phyloP scores from a whole-genome alignment of 2,888 invertebrate genomes.

The Andrena haemorrhoa region DNA sequence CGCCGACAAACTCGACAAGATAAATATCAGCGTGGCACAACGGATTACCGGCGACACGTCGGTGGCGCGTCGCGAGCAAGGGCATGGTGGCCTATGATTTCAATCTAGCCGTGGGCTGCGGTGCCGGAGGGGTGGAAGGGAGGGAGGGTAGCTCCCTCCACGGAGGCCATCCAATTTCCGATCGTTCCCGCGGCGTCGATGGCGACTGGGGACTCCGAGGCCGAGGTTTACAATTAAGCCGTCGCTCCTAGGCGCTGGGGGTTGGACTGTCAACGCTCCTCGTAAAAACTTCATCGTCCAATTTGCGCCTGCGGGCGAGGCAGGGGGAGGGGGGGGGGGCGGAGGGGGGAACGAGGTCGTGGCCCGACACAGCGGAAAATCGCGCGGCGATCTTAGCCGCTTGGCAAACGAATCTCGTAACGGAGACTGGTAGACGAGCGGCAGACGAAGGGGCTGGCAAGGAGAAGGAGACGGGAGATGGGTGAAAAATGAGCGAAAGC shows the following conservation, averaged over 20 bases:
- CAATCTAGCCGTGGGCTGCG: slow-evolving; percentile 66
- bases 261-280: slow-evolving; percentile 66
- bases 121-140: slow-evolving; percentile 4
- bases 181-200: slow-evolving; percentile 67
- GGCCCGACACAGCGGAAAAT: slow-evolving; percentile 57
- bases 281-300: slow-evolving; percentile 74
- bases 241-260: slow-evolving; percentile 40
- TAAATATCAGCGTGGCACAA: slow-evolving; percentile 68
- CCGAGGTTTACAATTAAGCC: slow-evolving; percentile 71
- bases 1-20: slow-evolving; percentile 62
- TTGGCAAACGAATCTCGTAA: slow-evolving; percentile 69
- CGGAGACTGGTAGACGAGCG: slow-evolving; percentile 49
- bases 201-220: slow-evolving; percentile 54
- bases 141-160: slow-evolving; percentile 33
- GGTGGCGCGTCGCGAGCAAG: slow-evolving; percentile 53
- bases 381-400: slow-evolving; percentile 67
- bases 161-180: slow-evolving; percentile 71
- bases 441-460: slow-evolving; percentile 29
- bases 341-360: slow-evolving; percentile 25
- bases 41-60: slow-evolving; percentile 62
- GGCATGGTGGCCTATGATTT: slow-evolving; percentile 64
- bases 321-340: neutral
- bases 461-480: slow-evolving; percentile 17
- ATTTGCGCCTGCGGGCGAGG: slow-evolving; percentile 67
- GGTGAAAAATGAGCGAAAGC: neutral